These are phyloP conservation scores for Myopa tessellatipennis DNA, from an alignment of 2,888 invertebrate genomes.

Conservation along the genomic window DNA sequence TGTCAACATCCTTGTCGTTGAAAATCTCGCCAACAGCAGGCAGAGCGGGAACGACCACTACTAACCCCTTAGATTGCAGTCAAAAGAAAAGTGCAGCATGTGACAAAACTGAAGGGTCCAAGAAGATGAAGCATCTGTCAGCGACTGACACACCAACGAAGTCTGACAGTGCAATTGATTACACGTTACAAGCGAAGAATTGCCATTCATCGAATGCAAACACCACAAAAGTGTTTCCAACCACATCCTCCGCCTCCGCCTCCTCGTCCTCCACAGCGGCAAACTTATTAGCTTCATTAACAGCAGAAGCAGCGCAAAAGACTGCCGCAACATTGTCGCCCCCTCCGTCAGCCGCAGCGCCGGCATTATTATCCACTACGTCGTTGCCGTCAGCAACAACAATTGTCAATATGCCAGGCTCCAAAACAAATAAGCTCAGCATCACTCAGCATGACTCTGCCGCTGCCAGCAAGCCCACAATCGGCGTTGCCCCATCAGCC, in stretches of 20 bases:
- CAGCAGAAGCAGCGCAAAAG: slow-evolving; percentile 35
- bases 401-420: slow-evolving; percentile 16
- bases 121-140: slow-evolving; percentile 6
- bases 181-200: slow-evolving; percentile 30
- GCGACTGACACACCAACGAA: background rate
- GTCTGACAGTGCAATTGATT: slow-evolving; percentile 19
- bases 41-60: background rate
- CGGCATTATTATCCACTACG: slow-evolving; percentile 27
- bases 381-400: slow-evolving; percentile 29
- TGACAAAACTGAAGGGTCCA: background rate
- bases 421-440: slow-evolving; percentile 29
- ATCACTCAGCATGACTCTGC: background rate
- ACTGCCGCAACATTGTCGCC: slow-evolving; percentile 22
- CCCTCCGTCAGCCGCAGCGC: slow-evolving; percentile 9
- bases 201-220: slow-evolving; percentile 22
- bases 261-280: slow-evolving; percentile 24
- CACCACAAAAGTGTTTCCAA: slow-evolving; percentile 14
- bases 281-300: slow-evolving; percentile 38
- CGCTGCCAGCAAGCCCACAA: background rate
- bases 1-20: slow-evolving; percentile 23
- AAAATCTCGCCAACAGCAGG: slow-evolving; percentile 31
- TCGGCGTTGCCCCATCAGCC: slow-evolving; percentile 9
- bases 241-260: background rate
- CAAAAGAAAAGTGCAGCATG: slow-evolving; percentile 9
- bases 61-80: slow-evolving; percentile 1